Evolutionary conservation across 2,888 invertebrate species (phyloP).

Genomic region (Epicampocera succincta): DNA sequence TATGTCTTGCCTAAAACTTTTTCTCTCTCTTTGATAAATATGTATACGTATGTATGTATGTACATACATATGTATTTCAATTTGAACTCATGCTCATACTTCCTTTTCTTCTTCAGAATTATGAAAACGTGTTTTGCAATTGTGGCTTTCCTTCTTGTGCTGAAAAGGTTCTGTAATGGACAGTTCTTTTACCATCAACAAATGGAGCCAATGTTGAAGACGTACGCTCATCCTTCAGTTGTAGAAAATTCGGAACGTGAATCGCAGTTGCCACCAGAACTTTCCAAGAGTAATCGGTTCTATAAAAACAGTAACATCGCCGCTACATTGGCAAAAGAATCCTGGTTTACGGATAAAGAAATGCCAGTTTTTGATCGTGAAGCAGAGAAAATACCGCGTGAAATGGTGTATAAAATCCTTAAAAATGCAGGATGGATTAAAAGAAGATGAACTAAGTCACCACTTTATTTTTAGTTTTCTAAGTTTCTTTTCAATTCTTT

Average conservation of each 20-base stretch:
- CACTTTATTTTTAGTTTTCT: too few relatives aligned
- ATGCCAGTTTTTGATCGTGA: conserved; percentile 90
- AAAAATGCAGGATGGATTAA: conserved; percentile 86
- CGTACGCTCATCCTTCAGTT: conserved; percentile 86
- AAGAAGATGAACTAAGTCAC: conserved; percentile 72
- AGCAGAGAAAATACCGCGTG: conserved; percentile 90
- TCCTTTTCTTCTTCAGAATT: conserved; percentile 45
- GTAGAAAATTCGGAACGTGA: conserved; percentile 88
- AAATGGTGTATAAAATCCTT: conserved; percentile 88
- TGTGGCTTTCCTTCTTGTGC: conserved; percentile 48
- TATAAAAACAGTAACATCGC: conserved; percentile 90
- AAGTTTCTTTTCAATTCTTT: too few relatives aligned
- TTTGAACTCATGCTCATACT: too few relatives aligned
- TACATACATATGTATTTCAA: too few relatives aligned
- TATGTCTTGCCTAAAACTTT: too few relatives aligned
- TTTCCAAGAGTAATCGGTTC: conserved; percentile 84
- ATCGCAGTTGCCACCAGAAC: conserved; percentile 86
- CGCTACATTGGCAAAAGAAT: conserved; percentile 88
- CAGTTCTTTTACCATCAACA: conserved; percentile 76
- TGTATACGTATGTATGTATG: too few relatives aligned
- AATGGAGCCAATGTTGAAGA: conserved; percentile 70
- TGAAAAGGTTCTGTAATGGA: conserved; percentile 70
- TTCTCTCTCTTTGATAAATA: too few relatives aligned
- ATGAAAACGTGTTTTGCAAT: conserved; percentile 38
- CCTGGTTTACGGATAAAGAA: conserved; percentile 90